Evolutionary conservation across 2,797 vertebrate genomes (phyloP).

Genomic region (Micrastur ruficollis): DNA sequence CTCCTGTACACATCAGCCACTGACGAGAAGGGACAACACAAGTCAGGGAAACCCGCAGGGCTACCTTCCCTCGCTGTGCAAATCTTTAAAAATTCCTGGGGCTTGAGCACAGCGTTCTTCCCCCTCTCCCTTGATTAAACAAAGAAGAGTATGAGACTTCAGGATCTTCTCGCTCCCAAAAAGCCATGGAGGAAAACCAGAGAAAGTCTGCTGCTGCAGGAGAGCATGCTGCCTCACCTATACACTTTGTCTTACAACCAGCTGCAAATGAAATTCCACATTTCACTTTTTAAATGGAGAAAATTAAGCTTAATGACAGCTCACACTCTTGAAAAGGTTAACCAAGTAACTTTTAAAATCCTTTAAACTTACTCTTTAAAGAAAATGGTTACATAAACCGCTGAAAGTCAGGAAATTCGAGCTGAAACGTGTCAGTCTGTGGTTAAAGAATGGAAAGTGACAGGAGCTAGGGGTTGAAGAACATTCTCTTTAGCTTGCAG

Average conservation of each 20-base stretch:
- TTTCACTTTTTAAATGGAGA: neutral
- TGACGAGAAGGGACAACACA: neutral
- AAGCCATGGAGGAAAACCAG: neutral
- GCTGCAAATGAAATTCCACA: neutral
- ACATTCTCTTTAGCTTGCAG: slow-evolving; percentile 62
- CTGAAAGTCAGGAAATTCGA: slow-evolving; percentile 75
- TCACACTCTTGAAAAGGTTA: neutral
- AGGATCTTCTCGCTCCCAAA: neutral
- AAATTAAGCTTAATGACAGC: slow-evolving; percentile 6
- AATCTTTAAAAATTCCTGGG: neutral
- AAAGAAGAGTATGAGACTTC: neutral
- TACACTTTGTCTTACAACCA: neutral
- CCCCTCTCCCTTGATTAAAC: neutral
- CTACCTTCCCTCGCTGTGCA: neutral
- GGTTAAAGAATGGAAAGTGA: slow-evolving; percentile 78
- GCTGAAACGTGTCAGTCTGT: slow-evolving; percentile 77
- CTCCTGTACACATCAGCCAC: neutral
- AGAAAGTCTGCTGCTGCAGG: neutral
- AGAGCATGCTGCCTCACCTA: neutral
- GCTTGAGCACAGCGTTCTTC: rapidly evolving
- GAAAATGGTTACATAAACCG: slow-evolving; percentile 56
- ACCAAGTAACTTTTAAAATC: slow-evolving; percentile 52
- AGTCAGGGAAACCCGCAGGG: neutral
- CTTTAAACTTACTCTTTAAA: slow-evolving; percentile 62
- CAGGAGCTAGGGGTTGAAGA: slow-evolving; percentile 63